Evolutionary conservation across 1,140 invertebrate genomes (phyloP).

Genomic region (Wiebesia pumilae): DNA sequence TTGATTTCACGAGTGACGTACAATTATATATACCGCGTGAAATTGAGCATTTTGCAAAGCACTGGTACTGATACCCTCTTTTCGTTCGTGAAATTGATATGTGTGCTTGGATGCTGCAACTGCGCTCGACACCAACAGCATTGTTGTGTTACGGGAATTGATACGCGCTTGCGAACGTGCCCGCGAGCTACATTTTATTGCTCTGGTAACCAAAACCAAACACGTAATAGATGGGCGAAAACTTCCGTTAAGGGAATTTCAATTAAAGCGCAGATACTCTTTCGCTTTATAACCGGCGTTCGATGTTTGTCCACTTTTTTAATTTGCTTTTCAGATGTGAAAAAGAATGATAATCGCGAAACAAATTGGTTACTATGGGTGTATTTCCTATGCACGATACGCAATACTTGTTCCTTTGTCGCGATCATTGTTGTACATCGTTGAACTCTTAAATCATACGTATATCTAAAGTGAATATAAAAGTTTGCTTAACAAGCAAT

Average conservation of each 20-base stretch:
- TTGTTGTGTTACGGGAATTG: neutral
- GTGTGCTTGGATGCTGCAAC: constrained; percentile 28
- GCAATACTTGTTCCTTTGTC: too few relatives aligned
- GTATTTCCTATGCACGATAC: too few relatives aligned
- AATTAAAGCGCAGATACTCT: neutral
- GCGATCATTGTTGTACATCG: too few relatives aligned
- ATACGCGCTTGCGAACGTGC: neutral
- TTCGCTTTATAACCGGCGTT: too few relatives aligned
- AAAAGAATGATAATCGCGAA: too few relatives aligned
- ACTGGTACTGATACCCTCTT: neutral
- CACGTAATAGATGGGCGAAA: neutral
- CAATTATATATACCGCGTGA: constrained; percentile 13
- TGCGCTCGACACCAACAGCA: neutral
- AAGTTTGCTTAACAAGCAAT: too few relatives aligned
- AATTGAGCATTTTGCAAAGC: constrained; percentile 6
- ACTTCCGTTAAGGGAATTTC: neutral
- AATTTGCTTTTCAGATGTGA: too few relatives aligned
- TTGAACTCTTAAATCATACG: too few relatives aligned
- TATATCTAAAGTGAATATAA: too few relatives aligned
- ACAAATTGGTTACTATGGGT: too few relatives aligned
- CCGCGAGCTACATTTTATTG: neutral
- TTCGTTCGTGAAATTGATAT: constrained; percentile 30
- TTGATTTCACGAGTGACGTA: constrained; percentile 4
- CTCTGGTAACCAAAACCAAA: neutral
- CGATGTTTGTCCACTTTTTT: too few relatives aligned